Evolutionary conservation across 2,113 vertebrate species (phyloP).

Genomic region (Rostratula benghalensis): DNA sequence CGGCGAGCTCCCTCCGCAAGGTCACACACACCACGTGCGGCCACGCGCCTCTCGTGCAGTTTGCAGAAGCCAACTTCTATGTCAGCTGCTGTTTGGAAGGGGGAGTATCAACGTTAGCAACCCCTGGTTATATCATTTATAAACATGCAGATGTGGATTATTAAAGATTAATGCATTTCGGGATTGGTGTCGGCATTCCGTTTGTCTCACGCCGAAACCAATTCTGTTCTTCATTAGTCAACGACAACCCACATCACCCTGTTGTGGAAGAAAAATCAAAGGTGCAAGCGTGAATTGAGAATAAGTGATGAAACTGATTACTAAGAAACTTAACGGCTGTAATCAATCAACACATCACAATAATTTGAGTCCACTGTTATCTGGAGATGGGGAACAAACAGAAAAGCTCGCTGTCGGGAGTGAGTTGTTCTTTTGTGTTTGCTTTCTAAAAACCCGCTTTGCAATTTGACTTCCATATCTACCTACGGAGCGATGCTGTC

Average conservation of each 20-base stretch:
- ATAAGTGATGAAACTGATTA: slow-evolving; percentile 77
- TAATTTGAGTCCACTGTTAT: slow-evolving; percentile 60
- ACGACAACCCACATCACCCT: slow-evolving; percentile 77
- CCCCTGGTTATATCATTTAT: slow-evolving; percentile 75
- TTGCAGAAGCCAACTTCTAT: slow-evolving; percentile 71
- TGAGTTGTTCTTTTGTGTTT: background rate
- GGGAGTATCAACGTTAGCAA: slow-evolving; percentile 71
- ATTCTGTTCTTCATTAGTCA: slow-evolving; percentile 84
- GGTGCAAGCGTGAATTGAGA: slow-evolving; percentile 72
- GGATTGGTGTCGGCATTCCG: slow-evolving; percentile 80
- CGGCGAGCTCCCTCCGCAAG: slow-evolving; percentile 53
- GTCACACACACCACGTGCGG: slow-evolving; percentile 37
- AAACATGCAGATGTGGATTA: slow-evolving; percentile 84
- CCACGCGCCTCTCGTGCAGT: slow-evolving; percentile 35
- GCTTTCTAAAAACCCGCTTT: slow-evolving; percentile 20
- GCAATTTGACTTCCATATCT: background rate
- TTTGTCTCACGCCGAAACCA: slow-evolving; percentile 81
- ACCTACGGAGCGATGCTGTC: background rate
- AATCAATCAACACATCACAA: slow-evolving; percentile 79
- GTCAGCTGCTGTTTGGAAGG: slow-evolving; percentile 83
- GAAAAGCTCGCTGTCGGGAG: background rate
- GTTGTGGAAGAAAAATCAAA: slow-evolving; percentile 77
- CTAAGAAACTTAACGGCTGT: slow-evolving; percentile 73
- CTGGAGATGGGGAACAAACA: slow-evolving; percentile 27
- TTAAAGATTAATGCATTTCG: slow-evolving; percentile 84